Base-by-base conservation (phyloP, 1,140 invertebrate species). In the Stegodyphus mimosarum region DNA sequence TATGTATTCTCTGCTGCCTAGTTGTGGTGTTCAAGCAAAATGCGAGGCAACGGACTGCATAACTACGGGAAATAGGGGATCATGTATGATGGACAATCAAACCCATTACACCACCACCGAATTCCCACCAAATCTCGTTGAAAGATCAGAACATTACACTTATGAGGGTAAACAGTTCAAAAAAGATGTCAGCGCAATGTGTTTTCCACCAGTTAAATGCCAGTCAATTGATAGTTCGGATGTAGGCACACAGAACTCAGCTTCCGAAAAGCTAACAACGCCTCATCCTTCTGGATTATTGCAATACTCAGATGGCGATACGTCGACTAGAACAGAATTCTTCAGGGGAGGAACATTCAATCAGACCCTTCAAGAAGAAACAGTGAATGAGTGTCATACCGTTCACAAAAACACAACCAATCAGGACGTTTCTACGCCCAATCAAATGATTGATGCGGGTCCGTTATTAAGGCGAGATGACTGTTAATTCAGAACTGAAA, bases 21-120 rank as follows among this genome's bases (percentile, higher is more conserved):
- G 18, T 13, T 76, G 74, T 17, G 60, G 60, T 33, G 74, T 51
- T 13, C 74, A 9, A 6, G 50, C 76, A n/a, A 78, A 78, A 50
- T 78, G 64, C 7, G 76, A 78, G n/a, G 17, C 76, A 2, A 53
- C n/a, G 6, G 76, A 78, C 48, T 78, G 76, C 13, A n/a, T 78
- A 17, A 50, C 17, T 18, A 52, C 76, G 50, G n/a, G n/a, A 5
- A 64, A 69, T 10, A 52, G 64, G 53, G 18, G 50, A 10, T 78
- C 76, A 2, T 78, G 76, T 18, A 78, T 78, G 76, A 18, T 78
- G 76, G 64, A 53, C 76, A 69, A 9, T 11, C 49, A 67, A 17
- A 11, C 52, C 9, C 10, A 51, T 50, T 63, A 81, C 33, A 3
- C 33, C 33, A 52, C 50, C 7, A 51, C 74, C 0, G 69, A 72